These are phyloP conservation scores for Ommatoiulus sabulosus DNA, from an alignment of 2,888 invertebrate genomes.

Conservation along the genomic window DNA sequence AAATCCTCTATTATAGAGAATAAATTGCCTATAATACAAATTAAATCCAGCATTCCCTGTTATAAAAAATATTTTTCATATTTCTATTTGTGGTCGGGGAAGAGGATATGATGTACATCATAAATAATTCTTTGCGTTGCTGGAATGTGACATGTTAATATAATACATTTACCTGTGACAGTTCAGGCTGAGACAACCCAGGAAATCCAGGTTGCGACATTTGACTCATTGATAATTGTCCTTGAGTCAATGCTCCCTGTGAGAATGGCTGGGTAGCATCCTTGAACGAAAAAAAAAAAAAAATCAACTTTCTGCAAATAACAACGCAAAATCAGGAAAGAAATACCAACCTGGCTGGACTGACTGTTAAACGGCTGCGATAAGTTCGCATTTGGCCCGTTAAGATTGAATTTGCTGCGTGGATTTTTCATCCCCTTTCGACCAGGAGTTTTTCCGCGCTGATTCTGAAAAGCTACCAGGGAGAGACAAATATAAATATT, in stretches of 20 bases:
- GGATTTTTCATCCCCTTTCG: constrained; percentile 60
- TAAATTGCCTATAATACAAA: too few species aligned
- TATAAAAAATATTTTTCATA: too few species aligned
- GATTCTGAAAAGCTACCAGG: constrained; percentile 64
- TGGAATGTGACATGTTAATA: too few species aligned
- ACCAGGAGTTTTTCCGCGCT: constrained; percentile 64
- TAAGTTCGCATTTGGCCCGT: constrained; percentile 63
- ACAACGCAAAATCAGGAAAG: neutral
- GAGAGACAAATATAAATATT: neutral
- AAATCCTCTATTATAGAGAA: too few species aligned
- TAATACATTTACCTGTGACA: constrained; percentile 74
- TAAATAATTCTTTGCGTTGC: too few species aligned
- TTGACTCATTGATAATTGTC: constrained; percentile 68
- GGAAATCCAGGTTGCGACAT: constrained; percentile 69
- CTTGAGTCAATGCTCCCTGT: constrained; percentile 66
- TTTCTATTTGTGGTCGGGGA: too few species aligned
- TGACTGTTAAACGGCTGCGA: constrained; percentile 66
- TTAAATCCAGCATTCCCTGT: too few species aligned
- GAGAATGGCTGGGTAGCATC: constrained; percentile 62
- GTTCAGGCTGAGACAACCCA: constrained; percentile 77
- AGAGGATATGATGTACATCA: too few species aligned
- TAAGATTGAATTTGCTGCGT: constrained; percentile 60
- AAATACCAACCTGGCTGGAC: constrained; percentile 64
- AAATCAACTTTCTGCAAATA: neutral
- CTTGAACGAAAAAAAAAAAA: constrained; percentile 52